Evolutionary conservation across 2,113 vertebrate genomes (phyloP).

Genomic region (Clarias macrocephalus): DNA sequence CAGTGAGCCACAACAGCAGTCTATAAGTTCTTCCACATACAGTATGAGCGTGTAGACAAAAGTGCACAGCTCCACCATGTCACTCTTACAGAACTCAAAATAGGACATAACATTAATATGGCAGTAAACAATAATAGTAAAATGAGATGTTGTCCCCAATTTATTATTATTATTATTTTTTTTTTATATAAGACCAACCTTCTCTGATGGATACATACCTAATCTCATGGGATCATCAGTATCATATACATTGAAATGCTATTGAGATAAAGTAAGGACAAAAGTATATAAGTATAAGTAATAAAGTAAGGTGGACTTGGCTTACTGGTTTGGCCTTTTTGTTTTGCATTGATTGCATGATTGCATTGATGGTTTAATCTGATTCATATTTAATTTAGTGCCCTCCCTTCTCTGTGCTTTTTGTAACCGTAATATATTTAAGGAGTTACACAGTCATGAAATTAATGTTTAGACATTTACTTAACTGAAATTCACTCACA

Average conservation of each 20-base stretch:
- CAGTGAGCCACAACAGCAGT: conserved; percentile 23
- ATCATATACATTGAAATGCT: conserved; percentile 5
- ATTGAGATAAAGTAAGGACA: no score
- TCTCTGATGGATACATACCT: not conserved
- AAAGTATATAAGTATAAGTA: no score
- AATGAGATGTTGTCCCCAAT: not conserved
- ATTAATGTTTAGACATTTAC: not conserved
- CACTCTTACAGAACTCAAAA: conserved; percentile 18
- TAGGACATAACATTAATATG: conserved; percentile 19
- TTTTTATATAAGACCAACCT: not conserved
- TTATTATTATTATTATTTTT: not conserved
- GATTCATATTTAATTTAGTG: not conserved
- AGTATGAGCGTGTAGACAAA: conserved; percentile 22
- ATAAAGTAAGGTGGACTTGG: no score
- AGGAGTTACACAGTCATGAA: not conserved
- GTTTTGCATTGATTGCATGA: conserved; percentile 6
- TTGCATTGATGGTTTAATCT: not conserved
- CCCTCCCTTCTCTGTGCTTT: conserved; percentile 39
- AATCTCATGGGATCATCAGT: not conserved
- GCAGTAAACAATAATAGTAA: conserved; percentile 14
- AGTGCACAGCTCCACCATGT: not conserved
- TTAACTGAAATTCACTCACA: not conserved
- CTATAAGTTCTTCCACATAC: not conserved
- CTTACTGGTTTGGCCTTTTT: not conserved
- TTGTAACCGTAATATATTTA: conserved; percentile 31